Percentiles rank a stretch among this genome's conserved stretches.
Conservation (phyloP, 1,140 invertebrate species). For the Proctacanthus coquilletti region DNA sequence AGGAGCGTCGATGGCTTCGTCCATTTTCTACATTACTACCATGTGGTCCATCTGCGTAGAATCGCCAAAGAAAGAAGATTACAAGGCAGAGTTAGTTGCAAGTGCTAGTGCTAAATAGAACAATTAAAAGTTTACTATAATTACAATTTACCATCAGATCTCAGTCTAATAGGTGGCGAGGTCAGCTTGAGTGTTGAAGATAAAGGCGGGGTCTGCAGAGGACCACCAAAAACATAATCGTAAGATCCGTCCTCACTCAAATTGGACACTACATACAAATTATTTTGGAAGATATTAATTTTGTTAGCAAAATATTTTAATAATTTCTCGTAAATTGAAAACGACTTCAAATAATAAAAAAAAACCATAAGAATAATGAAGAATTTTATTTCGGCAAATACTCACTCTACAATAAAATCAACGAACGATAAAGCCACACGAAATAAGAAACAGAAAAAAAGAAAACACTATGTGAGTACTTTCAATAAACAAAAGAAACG, state of each 20-base stretch:
- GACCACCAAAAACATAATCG: constrained; percentile 33
- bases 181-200: constrained; percentile 32
- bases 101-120: not conserved
- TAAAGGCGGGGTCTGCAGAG: constrained; percentile 27
- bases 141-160: constrained; percentile 25
- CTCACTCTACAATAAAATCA: constrained; percentile 19
- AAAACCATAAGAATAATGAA: not conserved
- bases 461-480: constrained; percentile 9
- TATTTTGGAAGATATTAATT: too few species aligned
- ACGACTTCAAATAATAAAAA: not conserved
- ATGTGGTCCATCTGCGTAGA: constrained; percentile 19
- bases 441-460: constrained; percentile 11
- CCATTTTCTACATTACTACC: constrained; percentile 27
- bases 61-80: not conserved
- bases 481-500: constrained; percentile 7
- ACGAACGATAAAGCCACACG: constrained; percentile 10
- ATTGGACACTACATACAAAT: constrained; percentile 29
- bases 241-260: constrained; percentile 30
- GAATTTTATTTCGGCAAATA: constrained; percentile 11
- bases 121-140: too few species aligned
- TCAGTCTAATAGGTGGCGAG: constrained; percentile 27
- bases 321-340: too few species aligned
- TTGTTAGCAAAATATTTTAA: too few species aligned
- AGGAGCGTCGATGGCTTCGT: constrained; percentile 29
- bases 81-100: not conserved